Evolutionary conservation across 2,888 invertebrate species (phyloP), one percentile per base, ranked within the genome.

Genomic region (Pyrrhia umbra): DNA sequence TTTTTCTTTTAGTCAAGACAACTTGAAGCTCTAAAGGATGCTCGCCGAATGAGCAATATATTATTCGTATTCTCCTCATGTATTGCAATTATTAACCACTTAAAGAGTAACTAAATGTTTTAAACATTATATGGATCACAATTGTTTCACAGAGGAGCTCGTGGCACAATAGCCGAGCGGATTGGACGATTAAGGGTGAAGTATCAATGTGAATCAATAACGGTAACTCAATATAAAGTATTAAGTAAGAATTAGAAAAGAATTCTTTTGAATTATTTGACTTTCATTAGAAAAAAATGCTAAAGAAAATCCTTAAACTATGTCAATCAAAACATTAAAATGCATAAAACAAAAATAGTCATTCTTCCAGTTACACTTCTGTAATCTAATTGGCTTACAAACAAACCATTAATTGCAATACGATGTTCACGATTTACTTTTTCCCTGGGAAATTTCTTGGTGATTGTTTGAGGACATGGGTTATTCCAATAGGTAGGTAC

Each of bases 1-100:
- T 68, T 64, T 61, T 71, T 67, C 37, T 71, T 43, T 59, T 45
- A n/a, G 15, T 8, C 40, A n/a, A 54, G 74, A 65, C 67, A 63
- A 46, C 50, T 61, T 61, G 45, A 71, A 50, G 55, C 58, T 20
- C 59, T 52, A 63, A 60, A 60, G 61, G 39, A 51, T 45, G 63
- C 51, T 61, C 20, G 43, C 46, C 16, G 56, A 64, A 67, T 73
- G 67, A 69, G 40, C 37, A 58, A 65, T 61, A 45, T 50, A 13
- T 43, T 30, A n/a, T 77, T 73, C 59, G 68, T 72, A 58, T 76
- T 65, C 49, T 34, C 27, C 18, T 42, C 34, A 8, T 46, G 50
- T 45, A 6, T 40, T 1, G 50, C 37, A 21, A 62, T 68, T 62
- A 62, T 57, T 45, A 40, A 20, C 37, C 59, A 68, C 59, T 60